A percentile compares a stretch with the other conserved stretches of the same genome.
Evolutionary conservation across 2,113 vertebrate genomes (phyloP).

Genomic region (Hippopotamus amphibius): DNA sequence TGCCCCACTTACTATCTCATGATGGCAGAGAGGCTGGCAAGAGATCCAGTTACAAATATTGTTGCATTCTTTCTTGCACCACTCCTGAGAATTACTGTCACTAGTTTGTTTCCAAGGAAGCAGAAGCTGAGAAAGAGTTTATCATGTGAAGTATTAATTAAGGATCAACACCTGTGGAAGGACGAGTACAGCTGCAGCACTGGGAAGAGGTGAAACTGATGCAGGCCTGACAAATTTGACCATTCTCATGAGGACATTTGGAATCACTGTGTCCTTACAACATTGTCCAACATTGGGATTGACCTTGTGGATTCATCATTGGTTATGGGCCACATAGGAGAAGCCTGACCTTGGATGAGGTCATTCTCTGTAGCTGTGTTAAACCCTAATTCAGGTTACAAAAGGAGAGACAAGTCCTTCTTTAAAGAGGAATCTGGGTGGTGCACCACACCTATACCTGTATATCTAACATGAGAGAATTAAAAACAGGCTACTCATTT

Average conservation of each 20-base stretch:
- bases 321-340: background rate
- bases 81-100: background rate
- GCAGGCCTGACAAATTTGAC: background rate
- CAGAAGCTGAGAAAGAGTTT: background rate
- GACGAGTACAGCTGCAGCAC: rapidly evolving
- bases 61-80: background rate
- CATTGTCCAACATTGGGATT: background rate
- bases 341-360: background rate
- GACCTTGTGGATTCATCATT: background rate
- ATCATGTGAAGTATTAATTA: background rate
- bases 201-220: background rate
- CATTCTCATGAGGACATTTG: background rate
- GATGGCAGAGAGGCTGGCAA: background rate
- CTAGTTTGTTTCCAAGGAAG: background rate
- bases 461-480: background rate
- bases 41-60: background rate
- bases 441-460: background rate
- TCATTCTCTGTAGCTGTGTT: background rate
- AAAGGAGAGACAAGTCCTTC: background rate
- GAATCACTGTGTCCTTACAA: background rate
- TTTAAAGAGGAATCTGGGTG: background rate
- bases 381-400: background rate
- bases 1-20: background rate
- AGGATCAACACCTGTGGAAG: background rate
- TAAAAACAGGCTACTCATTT: background rate